Base-by-base conservation (phyloP, 1,140 invertebrate genomes). In the Heliconius eleuchia region DNA sequence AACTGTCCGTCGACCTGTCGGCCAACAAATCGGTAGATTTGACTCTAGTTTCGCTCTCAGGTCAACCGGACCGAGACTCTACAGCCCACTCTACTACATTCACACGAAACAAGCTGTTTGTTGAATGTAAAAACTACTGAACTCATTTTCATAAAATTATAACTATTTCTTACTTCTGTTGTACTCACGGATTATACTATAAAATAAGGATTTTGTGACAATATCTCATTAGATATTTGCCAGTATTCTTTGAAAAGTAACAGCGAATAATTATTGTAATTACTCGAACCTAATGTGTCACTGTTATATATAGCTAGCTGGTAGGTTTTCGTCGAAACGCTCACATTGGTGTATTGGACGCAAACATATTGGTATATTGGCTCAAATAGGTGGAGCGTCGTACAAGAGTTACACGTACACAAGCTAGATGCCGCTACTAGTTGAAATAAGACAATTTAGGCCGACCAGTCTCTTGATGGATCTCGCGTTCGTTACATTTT, bases 401-500 rank as follows among this genome's bases (percentile, higher is more conserved):
- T 66, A 66, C 23, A 30, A 66, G 42, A 76, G 74, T 83, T 79
- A 78, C 71, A 76, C 37, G 66, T 52, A 42, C 73, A n/a, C 72
- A 42, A 60, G 71, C 74, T 84, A 84, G 82, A 84, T 75, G 82
- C 78, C 82, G 77, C 19, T 80, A 74, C 72, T 39, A 52, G 79
- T 75, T 50, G 76, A 78, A 78, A 81, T 75, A 78, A 78, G 80
- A 81, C 80, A 75, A 81, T 81, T 74, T 78, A 75, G 80, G 76
- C 75, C 79, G 79, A 78, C 77, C 72, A 74, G 77, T 78, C 80
- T 77, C 77, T 77, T 81, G 80, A 81, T 81, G 76, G 74, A 75
- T 81, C 80, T 78, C 80, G 76, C 77, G 46, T 81, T 81, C 66
- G 73, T 74, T 80, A 78, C 76, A 81, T 77, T 81, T 78, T 81